These are phyloP conservation scores for Shargacucullia verbasci DNA, from an alignment of 2,888 invertebrate species.

Conservation along the genomic window DNA sequence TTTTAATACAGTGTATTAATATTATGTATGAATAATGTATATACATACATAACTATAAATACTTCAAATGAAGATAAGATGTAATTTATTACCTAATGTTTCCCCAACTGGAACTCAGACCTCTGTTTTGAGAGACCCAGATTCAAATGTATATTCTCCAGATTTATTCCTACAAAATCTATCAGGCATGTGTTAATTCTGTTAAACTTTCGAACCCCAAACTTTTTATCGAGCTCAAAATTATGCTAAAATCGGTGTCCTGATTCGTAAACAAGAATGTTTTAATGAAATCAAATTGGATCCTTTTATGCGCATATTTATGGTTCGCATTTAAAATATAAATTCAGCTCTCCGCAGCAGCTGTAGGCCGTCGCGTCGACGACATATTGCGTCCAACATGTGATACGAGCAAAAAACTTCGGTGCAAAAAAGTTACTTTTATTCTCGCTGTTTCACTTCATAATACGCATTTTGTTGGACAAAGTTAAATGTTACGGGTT, in stretches of 20 bases:
- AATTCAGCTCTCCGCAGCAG: conserved; percentile 59
- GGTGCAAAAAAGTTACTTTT: conserved; percentile 50
- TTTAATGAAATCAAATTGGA: conserved; percentile 79
- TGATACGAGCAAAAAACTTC: conserved; percentile 65
- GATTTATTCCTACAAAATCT: too few species aligned
- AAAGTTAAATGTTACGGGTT: conserved; percentile 30
- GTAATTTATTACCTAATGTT: too few species aligned
- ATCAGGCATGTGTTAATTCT: neutral
- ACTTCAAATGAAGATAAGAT: too few species aligned
- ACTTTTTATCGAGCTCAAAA: conserved; percentile 54
- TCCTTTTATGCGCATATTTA: conserved; percentile 88
- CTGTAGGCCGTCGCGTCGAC: conserved; percentile 56
- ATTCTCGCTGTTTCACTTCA: conserved; percentile 46
- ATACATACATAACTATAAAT: too few species aligned
- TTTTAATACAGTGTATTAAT: too few species aligned
- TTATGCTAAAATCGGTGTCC: conserved; percentile 61
- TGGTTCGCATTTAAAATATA: conserved; percentile 69
- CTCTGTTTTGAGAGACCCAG: too few species aligned
- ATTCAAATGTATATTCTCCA: too few species aligned
- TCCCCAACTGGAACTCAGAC: too few species aligned
- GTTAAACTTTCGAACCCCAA: conserved; percentile 15
- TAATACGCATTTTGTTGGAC: conserved; percentile 44
- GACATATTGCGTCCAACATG: conserved; percentile 68
- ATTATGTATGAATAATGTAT: too few species aligned
- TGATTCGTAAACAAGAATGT: conserved; percentile 65